Percentiles rank a stretch among this genome's conserved stretches.
Evolutionary conservation across 1,140 invertebrate genomes (phyloP).

Genomic region (Lepidurus apus): DNA sequence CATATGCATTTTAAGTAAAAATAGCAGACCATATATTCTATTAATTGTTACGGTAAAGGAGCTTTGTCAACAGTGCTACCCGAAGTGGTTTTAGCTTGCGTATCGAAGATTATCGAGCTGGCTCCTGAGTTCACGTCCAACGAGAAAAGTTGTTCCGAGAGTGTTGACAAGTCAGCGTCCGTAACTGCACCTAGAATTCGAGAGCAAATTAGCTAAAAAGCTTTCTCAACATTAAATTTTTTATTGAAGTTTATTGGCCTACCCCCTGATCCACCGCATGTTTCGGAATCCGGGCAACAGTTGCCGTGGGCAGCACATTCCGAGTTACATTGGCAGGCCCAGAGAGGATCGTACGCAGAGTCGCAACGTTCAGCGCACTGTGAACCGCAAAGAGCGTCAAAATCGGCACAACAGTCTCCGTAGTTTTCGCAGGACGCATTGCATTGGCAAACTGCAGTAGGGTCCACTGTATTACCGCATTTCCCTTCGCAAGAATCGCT

Average conservation of each 20-base stretch:
- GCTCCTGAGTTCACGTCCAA: constrained; percentile 34
- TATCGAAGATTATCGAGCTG: constrained; percentile 26
- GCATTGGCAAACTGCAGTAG: constrained; percentile 31
- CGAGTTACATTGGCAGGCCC: constrained; percentile 34
- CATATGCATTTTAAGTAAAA: constrained; percentile 33
- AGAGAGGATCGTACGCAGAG: constrained; percentile 27
- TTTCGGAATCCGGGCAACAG: constrained; percentile 30
- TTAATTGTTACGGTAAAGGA: constrained; percentile 36
- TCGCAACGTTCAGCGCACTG: constrained; percentile 30
- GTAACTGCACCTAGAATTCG: constrained; percentile 29
- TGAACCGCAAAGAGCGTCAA: constrained; percentile 20
- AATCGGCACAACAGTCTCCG: constrained; percentile 34
- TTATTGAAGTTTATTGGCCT: not conserved
- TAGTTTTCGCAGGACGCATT: constrained; percentile 30
- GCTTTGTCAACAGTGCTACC: constrained; percentile 32
- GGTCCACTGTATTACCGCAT: constrained; percentile 25
- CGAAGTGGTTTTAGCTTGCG: constrained; percentile 32
- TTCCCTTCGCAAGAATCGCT: constrained; percentile 28
- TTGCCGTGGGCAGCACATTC: constrained; percentile 30
- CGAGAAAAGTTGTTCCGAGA: constrained; percentile 35
- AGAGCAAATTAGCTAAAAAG: not conserved
- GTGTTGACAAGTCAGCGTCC: constrained; percentile 33
- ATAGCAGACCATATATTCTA: constrained; percentile 41
- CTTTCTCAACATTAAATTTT: not conserved
- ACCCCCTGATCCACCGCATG: constrained; percentile 33